These are phyloP conservation scores for Thyatira batis DNA, from an alignment of 2,888 invertebrate species.

Conservation along the genomic window DNA sequence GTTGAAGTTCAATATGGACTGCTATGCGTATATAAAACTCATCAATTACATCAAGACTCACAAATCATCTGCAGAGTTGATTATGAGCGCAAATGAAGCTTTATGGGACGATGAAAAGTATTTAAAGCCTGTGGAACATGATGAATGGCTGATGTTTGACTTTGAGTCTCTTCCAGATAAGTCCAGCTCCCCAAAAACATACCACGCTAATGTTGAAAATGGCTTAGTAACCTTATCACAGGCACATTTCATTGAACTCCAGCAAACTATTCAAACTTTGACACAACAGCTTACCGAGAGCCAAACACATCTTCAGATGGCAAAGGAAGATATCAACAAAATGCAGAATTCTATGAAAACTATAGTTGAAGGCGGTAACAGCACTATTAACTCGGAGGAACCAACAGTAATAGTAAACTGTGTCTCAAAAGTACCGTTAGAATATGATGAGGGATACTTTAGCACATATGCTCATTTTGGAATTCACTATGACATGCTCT, in stretches of 20 bases:
- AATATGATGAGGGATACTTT: constrained; percentile 90
- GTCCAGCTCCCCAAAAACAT: constrained; percentile 66
- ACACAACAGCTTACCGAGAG: constrained; percentile 83
- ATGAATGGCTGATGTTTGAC: constrained; percentile 93
- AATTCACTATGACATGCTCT: constrained; percentile 97
- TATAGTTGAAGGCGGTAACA: constrained; percentile 69
- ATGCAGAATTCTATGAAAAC: constrained; percentile 84
- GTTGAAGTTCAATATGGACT: constrained; percentile 88
- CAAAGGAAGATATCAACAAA: constrained; percentile 82
- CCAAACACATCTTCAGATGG: constrained; percentile 81
- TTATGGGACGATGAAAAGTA: constrained; percentile 90
- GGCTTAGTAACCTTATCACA: constrained; percentile 83
- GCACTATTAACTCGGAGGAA: constrained; percentile 32
- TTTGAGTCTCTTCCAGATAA: constrained; percentile 71
- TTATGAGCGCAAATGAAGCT: constrained; percentile 75
- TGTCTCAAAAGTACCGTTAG: constrained; percentile 76
- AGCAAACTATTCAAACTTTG: constrained; percentile 81
- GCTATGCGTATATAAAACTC: constrained; percentile 90
- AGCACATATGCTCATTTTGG: constrained; percentile 94
- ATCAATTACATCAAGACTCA: constrained; percentile 89
- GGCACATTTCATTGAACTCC: constrained; percentile 83
- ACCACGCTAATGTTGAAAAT: constrained; percentile 84
- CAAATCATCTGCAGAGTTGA: constrained; percentile 81
- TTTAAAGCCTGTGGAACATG: constrained; percentile 88
- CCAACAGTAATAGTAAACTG: constrained; percentile 50